A percentile compares a stretch with the other conserved stretches of the same genome.
These are phyloP conservation scores for Eledone cirrhosa DNA, from an alignment of 2,888 invertebrate genomes.

Conservation along the genomic window DNA sequence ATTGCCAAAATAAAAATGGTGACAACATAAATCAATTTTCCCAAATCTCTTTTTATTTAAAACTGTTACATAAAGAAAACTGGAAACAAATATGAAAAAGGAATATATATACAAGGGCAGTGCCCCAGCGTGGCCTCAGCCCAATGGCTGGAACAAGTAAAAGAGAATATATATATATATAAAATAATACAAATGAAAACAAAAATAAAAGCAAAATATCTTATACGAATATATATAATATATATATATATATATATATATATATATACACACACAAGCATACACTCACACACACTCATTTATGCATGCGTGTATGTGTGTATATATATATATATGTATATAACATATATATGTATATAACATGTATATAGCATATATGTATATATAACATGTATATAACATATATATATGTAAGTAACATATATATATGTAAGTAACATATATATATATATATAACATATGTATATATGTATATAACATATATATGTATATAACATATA, in stretches of 20 bases:
- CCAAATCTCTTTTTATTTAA: too few relatives aligned
- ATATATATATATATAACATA: neutral
- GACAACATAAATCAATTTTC: too few relatives aligned
- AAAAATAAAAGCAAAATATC: too few relatives aligned
- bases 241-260: neutral
- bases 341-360: neutral
- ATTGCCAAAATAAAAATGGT: too few relatives aligned
- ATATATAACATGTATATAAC: neutral
- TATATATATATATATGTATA: neutral
- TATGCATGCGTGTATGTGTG: neutral
- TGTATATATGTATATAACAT: neutral
- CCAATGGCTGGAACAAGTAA: too few relatives aligned
- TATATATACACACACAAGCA: neutral
- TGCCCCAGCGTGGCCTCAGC: too few relatives aligned
- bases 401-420: neutral
- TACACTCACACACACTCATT: neutral
- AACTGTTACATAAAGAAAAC: too few relatives aligned
- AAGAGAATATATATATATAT: too few relatives aligned
- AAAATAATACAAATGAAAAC: too few relatives aligned
- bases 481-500: neutral
- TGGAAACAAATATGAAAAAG: too few relatives aligned
- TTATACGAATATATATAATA: too few relatives aligned
- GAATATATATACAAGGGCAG: too few relatives aligned
- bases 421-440: neutral
- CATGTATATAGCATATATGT: neutral